phyloP scores from a whole-genome alignment of 2,888 invertebrate species.

The Pyrocoelia pectoralis region DNA sequence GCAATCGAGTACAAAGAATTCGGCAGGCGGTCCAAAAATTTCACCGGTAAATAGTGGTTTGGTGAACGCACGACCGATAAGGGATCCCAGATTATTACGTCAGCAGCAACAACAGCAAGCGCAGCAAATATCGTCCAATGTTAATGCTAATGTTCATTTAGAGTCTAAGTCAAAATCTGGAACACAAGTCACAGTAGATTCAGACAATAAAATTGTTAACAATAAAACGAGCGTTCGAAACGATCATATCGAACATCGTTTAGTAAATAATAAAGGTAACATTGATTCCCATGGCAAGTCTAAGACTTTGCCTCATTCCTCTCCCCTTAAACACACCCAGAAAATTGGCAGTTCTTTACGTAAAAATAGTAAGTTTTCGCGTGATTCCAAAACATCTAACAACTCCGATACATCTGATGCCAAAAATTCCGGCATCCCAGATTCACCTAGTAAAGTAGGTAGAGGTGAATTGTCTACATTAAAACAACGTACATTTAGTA shows the following conservation, averaged over 20 bases:
- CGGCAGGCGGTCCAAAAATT: conserved; percentile 59
- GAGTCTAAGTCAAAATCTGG: conserved; percentile 50
- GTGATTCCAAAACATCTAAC: conserved; percentile 38
- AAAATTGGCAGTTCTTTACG: conserved; percentile 42
- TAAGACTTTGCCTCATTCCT: conserved; percentile 45
- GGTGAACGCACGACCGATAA: conserved; percentile 53
- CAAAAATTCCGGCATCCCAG: conserved; percentile 45
- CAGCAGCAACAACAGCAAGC: conserved; percentile 45
- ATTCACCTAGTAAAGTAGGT: conserved; percentile 56
- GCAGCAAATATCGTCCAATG: conserved; percentile 40
- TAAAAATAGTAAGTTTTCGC: conserved; percentile 47
- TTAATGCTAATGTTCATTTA: conserved; percentile 50
- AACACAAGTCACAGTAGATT: conserved; percentile 48
- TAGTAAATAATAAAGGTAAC: conserved; percentile 56
- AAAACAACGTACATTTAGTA: conserved; percentile 42
- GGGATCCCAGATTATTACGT: conserved; percentile 56
- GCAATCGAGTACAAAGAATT: conserved; percentile 21
- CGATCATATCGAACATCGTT: conserved; percentile 58
- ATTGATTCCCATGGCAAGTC: conserved; percentile 41
- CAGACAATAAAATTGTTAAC: conserved; percentile 58
- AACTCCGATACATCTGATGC: conserved; percentile 26
- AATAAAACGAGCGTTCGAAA: conserved; percentile 58
- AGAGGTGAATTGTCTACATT: conserved; percentile 37
- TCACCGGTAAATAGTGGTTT: conserved; percentile 62
- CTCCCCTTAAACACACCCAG: conserved; percentile 45